phyloP scores from a whole-genome alignment of 1,140 invertebrate genomes.

The Nephila pilipes region DNA sequence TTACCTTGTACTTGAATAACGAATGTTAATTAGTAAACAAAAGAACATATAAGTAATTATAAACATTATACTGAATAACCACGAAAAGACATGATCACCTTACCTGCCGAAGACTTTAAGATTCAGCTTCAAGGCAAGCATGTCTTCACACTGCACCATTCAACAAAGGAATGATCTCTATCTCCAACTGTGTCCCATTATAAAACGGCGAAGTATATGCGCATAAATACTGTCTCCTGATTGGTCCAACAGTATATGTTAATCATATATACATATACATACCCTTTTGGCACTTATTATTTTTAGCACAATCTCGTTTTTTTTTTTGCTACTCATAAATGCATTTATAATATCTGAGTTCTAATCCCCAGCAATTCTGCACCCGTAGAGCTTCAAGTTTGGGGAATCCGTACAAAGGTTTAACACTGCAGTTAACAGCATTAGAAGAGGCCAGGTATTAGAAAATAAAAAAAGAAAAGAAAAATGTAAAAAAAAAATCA shows the following conservation, averaged over 20 bases:
- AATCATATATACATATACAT: not conserved
- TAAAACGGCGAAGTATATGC: not conserved
- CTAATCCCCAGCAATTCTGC: slow-evolving; percentile 13
- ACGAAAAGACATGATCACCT: not conserved
- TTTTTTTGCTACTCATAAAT: slow-evolving; percentile 45
- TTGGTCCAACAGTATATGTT: slow-evolving; percentile 4
- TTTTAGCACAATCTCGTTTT: not conserved
- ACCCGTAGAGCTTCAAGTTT: slow-evolving; percentile 41
- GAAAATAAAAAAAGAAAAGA: not conserved
- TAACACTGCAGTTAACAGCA: slow-evolving; percentile 58
- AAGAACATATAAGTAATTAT: too few species aligned
- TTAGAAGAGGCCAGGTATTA: slow-evolving; percentile 5
- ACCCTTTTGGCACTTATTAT: slow-evolving; percentile 28
- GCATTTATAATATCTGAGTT: slow-evolving; percentile 52
- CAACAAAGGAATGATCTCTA: not conserved
- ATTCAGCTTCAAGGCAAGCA: not conserved
- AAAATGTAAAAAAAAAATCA: slow-evolving; percentile 10
- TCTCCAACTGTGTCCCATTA: not conserved
- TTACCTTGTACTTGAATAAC: too few species aligned
- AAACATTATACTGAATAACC: not conserved
- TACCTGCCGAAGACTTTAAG: not conserved
- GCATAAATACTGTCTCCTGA: slow-evolving; percentile 3
- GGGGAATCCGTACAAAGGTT: slow-evolving; percentile 53
- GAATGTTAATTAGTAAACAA: too few species aligned
- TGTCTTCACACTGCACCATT: not conserved